Base-by-base conservation (phyloP, 1,140 invertebrate genomes). In the Dendroctonus valens region DNA sequence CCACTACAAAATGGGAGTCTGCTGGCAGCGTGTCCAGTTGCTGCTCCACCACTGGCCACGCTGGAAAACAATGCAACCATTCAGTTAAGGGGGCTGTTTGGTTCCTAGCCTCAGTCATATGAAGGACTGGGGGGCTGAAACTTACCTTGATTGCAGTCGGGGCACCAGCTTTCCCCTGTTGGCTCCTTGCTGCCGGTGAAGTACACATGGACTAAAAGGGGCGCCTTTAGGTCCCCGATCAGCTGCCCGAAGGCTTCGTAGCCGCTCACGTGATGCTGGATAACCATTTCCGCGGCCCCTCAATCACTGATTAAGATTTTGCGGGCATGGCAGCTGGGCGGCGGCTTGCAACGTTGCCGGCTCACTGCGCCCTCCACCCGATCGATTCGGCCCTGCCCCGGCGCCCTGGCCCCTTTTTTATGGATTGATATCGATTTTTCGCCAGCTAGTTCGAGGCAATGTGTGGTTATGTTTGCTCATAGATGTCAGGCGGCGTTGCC, bases 121-220 rank as follows among this genome's bases (percentile, higher is more conserved):
- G 7, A 44, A 44, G 4, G 42, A 0, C 8, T 2, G 1, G 12
- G 1, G 42, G 42, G 12, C 12, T 46, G 8, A 2, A 52, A 63
- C 48, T 76, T 79, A 87, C 86, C 89, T 82, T 82, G 82, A 37
- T 88, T 86, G 75, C 90, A 91, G 75, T 91, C 89, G 3, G 85
- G 81, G 71, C 90, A 91, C 90, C 90, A 91, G 74, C 87, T 91
- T 53, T 82, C 70, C 6, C 88, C 89, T 70, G 81, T 79, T n/a
- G 82, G 76, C 42, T 83, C 73, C 75, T 89, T 89, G 12, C 83
- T 81, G 40, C 89, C 89, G 68, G 82, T 86, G 70, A 86, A 91
- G 15, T 87, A 82, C 11, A 90, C 81, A 72, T 85, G 80, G 40
- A 87, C 81, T 2, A 81, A 73, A 68, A 80, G 65, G 8, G 73